Evolutionary conservation across 2,797 vertebrate genomes (phyloP), one percentile per base, ranked within the genome.

Genomic region (Vireo griseus): DNA sequence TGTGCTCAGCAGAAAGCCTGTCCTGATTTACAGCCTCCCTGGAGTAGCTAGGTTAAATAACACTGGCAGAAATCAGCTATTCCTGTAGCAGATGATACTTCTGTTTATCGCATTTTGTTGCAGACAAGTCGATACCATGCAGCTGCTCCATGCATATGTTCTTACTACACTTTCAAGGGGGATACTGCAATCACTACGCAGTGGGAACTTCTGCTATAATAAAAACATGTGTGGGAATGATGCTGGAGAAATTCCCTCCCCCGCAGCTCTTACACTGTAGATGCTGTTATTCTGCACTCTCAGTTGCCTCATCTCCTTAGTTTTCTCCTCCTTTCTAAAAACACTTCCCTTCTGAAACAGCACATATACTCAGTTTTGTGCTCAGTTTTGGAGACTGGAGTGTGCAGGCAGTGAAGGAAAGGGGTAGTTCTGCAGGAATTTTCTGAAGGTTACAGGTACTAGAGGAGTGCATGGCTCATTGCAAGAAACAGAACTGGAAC

Each of bases 241-340:
- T 90, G 91, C 91, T 78, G 75, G 89, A 97, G 95, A 96, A 96
- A 96, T 92, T 96, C 95, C 94, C 89, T 92, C 78, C 91, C 85
- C 35, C 4, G 26, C 75, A 92, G 89, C 47, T 91, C 91, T 95
- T 92, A 89, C 58, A 95, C 62, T 75, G 79, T 83, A 96, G 86
- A 83, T 0, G 3, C 44, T 91, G 57, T 83, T 96, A 81, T 80
- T 88, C 87, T 93, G 75, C 28, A 75, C 72, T 80, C 66, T 57
- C 1, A 3, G 40, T 88, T 90, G 63, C 37, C 52, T 63, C 25
- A 55, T 77, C 81, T 73, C 47, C 72, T 91, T 76, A 74, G 28
- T 77, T 91, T 78, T 83, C 33, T 80, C 61, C 52, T 55, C 57
- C n/a, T 82, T 91, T 89, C 92, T 86, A 74, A 86, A 96, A 95